Conservation (phyloP, 1,140 invertebrate species). For the Cheumatopsyche charites region DNA sequence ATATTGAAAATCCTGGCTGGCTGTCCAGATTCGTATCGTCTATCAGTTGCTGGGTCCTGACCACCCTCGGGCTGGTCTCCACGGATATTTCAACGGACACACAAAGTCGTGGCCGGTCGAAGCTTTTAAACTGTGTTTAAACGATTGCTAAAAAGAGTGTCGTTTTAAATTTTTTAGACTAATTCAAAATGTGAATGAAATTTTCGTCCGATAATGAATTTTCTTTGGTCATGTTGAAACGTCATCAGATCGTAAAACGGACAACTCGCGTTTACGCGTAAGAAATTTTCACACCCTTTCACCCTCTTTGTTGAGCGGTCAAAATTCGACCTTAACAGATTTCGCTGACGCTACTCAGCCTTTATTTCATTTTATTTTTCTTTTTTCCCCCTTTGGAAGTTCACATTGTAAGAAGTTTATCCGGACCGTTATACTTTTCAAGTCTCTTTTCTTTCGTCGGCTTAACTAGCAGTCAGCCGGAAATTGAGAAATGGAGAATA, state of each 20-base stretch:
- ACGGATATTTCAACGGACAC: background rate
- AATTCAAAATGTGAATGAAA: too few relatives aligned
- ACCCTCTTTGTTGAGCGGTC: too few relatives aligned
- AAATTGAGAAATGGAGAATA: conserved; percentile 29
- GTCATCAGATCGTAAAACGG: too few relatives aligned
- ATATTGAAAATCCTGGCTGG: conserved; percentile 27
- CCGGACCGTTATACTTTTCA: conserved; percentile 22
- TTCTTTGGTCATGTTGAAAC: too few relatives aligned
- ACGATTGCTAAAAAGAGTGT: background rate
- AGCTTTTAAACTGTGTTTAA: background rate
- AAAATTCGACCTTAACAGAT: too few relatives aligned
- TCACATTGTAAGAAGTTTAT: conserved; percentile 12
- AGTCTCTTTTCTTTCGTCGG: conserved; percentile 19
- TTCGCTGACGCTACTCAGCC: too few relatives aligned
- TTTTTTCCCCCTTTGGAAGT: too few relatives aligned
- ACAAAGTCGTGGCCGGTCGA: too few relatives aligned
- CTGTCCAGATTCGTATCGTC: conserved; percentile 22
- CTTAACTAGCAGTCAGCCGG: conserved; percentile 27
- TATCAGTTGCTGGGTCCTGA: background rate
- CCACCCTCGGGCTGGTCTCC: background rate
- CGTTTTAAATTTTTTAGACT: background rate
- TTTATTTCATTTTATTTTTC: too few relatives aligned
- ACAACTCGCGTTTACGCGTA: too few relatives aligned
- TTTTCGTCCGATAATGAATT: too few relatives aligned
- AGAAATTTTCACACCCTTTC: too few relatives aligned